Conservation (phyloP, 2,888 invertebrate genomes). For the Cynaeus angustus region DNA sequence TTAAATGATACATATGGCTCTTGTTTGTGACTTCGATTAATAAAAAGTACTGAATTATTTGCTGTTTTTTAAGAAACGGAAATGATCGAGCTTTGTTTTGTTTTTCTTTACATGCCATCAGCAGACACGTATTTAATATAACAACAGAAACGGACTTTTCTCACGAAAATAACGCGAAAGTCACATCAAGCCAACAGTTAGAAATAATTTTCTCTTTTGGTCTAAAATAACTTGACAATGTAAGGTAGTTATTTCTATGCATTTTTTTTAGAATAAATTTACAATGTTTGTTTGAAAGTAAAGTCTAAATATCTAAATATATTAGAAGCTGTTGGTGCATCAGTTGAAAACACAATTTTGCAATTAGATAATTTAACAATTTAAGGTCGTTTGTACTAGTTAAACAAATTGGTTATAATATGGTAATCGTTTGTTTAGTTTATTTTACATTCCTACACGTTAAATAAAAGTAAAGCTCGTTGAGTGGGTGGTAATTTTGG, state of each 20-base stretch:
- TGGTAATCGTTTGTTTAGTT: no score
- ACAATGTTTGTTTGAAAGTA: no score
- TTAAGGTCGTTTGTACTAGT: no score
- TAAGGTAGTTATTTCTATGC: neutral
- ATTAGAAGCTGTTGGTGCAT: no score
- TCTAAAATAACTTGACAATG: neutral
- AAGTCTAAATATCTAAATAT: no score
- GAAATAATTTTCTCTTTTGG: neutral
- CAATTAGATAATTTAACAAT: no score
- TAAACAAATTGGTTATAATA: no score
- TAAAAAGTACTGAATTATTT: slow-evolving; percentile 19
- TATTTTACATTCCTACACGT: no score
- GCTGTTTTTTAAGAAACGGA: slow-evolving; percentile 9
- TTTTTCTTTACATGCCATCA: slow-evolving; percentile 19
- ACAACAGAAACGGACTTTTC: slow-evolving; percentile 7
- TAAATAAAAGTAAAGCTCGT: no score
- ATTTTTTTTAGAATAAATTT: no score
- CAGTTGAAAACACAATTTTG: no score
- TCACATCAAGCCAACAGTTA: neutral
- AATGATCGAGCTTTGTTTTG: slow-evolving; percentile 27
- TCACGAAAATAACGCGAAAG: slow-evolving; percentile 10
- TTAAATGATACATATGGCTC: neutral
- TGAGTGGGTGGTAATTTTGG: neutral
- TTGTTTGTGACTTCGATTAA: slow-evolving; percentile 47
- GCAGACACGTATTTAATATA: slow-evolving; percentile 18